A percentile compares a stretch with the other conserved stretches of the same genome.
phyloP scores from a whole-genome alignment of 2,113 vertebrate species.

The Anhinga anhinga region DNA sequence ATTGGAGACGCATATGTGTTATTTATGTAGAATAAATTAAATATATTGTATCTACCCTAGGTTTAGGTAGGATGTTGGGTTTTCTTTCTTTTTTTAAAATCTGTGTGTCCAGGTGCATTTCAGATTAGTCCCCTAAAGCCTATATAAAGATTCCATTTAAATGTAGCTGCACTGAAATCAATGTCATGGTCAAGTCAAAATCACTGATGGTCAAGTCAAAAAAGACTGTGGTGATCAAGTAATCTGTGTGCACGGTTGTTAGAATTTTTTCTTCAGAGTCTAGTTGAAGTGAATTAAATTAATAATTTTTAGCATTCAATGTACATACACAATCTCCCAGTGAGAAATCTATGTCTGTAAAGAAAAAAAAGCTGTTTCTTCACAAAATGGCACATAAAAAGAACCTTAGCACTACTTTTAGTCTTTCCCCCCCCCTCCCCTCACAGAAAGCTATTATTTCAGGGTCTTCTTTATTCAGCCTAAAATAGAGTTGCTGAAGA shows the following conservation, averaged over 20 bases:
- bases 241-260: neutral
- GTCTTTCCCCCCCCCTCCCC: rapidly evolving
- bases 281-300: neutral
- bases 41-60: neutral
- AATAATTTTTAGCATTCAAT: neutral
- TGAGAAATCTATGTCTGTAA: neutral
- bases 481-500: neutral
- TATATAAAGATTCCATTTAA: neutral
- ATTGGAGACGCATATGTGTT: neutral
- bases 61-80: neutral
- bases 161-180: neutral
- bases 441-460: neutral
- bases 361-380: neutral
- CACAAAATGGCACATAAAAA: neutral
- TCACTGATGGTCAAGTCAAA: neutral
- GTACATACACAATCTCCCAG: neutral
- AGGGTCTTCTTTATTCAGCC: neutral
- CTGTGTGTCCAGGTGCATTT: neutral
- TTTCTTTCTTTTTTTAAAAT: neutral
- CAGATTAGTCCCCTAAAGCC: neutral
- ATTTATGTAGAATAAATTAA: neutral
- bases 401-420: neutral
- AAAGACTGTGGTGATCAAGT: neutral
- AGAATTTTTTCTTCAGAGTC: neutral
- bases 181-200: neutral